Conservation (phyloP, 2,888 invertebrate species). For the Gymnosoma rotundatum region DNA sequence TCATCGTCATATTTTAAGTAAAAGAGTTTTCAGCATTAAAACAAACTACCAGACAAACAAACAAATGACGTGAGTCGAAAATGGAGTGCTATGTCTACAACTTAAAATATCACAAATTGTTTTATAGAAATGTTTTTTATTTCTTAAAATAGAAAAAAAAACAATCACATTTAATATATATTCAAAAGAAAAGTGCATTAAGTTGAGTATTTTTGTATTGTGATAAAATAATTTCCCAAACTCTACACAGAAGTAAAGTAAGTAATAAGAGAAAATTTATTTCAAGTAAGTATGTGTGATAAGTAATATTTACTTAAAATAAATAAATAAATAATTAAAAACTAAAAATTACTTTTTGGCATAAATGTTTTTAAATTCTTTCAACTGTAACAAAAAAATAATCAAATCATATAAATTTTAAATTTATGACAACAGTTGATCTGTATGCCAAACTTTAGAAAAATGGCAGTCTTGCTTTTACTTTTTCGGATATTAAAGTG, state of each 20-base stretch:
- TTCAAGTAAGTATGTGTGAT: not conserved
- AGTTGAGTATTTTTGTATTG: not conserved
- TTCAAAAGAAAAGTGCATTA: conserved; percentile 47
- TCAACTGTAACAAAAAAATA: no score
- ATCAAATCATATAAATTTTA: no score
- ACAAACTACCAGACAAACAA: conserved; percentile 7
- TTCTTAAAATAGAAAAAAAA: conserved; percentile 9
- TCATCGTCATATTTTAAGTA: conserved; percentile 6
- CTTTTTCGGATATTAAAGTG: no score
- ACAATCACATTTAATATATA: conserved; percentile 21
- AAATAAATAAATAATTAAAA: no score
- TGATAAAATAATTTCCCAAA: conserved; percentile 1
- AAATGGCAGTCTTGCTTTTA: no score
- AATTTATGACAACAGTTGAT: no score
- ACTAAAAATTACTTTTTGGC: no score
- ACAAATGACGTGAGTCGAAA: conserved; percentile 21
- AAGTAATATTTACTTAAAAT: no score
- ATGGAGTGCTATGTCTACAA: conserved; percentile 40
- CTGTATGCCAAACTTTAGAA: no score
- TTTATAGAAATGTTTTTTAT: conserved; percentile 4
- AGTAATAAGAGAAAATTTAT: not conserved
- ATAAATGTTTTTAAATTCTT: no score
- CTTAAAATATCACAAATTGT: conserved; percentile 25
- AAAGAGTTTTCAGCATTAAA: conserved; percentile 11
- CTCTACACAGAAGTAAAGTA: conserved; percentile 15